Percentiles rank a stretch among this genome's conserved stretches.
Conservation (phyloP, 2,113 vertebrate genomes). For the Chrysemys picta region DNA sequence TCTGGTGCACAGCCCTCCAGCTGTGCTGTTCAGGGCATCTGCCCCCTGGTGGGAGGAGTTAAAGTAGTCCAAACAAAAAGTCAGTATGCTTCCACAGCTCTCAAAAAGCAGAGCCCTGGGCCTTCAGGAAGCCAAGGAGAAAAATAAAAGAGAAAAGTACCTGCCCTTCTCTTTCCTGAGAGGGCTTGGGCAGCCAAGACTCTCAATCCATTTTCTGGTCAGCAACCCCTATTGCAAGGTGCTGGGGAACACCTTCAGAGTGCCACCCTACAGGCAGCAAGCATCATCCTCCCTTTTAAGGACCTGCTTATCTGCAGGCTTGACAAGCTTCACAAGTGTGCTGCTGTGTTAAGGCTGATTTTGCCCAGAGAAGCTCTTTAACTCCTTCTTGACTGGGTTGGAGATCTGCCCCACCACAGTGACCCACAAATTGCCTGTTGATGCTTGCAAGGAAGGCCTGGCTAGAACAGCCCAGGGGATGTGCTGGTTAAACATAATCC, state of each 20-base stretch:
- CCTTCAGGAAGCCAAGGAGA: not conserved
- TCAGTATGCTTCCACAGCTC: not conserved
- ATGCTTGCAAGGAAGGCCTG: not conserved
- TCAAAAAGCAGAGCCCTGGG: not conserved
- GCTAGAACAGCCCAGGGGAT: not conserved
- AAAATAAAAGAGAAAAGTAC: not conserved
- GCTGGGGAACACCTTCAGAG: not conserved
- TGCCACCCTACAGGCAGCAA: not conserved
- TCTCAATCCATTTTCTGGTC: not conserved
- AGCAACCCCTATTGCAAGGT: not conserved
- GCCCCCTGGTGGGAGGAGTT: no score
- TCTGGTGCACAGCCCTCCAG: not conserved
- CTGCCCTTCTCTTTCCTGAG: not conserved
- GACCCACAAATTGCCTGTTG: not conserved
- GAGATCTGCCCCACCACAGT: not conserved
- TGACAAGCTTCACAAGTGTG: not conserved
- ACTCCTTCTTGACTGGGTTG: not conserved
- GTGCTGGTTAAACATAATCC: not conserved
- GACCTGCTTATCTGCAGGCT: not conserved
- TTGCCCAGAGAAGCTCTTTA: not conserved
- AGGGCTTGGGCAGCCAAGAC: not conserved
- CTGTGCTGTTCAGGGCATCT: not conserved
- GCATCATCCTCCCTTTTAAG: not conserved
- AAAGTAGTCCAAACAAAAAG: not conserved
- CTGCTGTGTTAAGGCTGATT: not conserved